Base-by-base conservation (phyloP, 2,113 vertebrate species). In the Podocnemis expansa region DNA sequence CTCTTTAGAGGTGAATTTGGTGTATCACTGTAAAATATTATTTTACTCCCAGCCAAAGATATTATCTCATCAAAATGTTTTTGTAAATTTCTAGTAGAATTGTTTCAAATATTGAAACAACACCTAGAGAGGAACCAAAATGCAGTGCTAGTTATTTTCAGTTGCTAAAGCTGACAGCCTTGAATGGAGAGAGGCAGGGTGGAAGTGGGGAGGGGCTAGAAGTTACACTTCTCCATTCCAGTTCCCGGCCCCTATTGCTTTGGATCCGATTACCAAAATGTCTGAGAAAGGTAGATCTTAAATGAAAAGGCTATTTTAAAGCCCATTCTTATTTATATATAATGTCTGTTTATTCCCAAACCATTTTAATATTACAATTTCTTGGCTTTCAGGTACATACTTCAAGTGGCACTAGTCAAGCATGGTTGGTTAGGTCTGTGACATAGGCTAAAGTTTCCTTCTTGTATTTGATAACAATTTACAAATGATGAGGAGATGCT, bases 11-110 rank as follows among this genome's bases (percentile, higher is more conserved):
- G 47, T 89, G 91, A 94, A 88, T 87, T 80, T 0, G 54, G 34
- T 0, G 0, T 49, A 56, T 78, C 12, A 79, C 31, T 75, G 83
- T 81, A 47, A 76, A 87, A 55, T 22, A 19, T 87, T 97, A 63
- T 87, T 94, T 95, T 84, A 90, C n/a, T 91, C 41, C 2, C 78
- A 19, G 91, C 84, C 96, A 93, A 95, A n/a, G 80, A 93, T 96
- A 63, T 12, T 96, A 95, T 96, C 96, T 97, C 95, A 51, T 90
- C 90, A 93, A 90, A 52, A 41, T 76, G 91, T 97, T 63, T 67
- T 88, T 91, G 5, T 90, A 87, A 25, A 2, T 54, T 90, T 93
- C 82, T 73, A 34, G 91, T 78, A 9, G 84, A 84, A 93, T 96
- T 95, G 89, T 96, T 92, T 80, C 76, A 58, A 91, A 24, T 4